These are phyloP conservation scores for Drosophila neocordata DNA, from an alignment of 1,140 invertebrate genomes.

Conservation along the genomic window DNA sequence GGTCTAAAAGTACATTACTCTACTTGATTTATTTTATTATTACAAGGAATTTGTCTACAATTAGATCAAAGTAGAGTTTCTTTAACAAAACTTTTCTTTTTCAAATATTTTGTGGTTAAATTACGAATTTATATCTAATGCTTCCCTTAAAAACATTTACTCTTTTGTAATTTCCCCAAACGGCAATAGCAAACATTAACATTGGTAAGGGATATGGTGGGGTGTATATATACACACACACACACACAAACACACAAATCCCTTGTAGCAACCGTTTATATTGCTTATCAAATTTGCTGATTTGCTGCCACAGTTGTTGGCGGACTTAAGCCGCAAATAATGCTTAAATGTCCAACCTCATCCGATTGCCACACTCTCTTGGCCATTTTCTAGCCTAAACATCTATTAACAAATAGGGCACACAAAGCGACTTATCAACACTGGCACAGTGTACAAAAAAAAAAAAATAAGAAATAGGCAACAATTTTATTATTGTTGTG, in stretches of 20 bases:
- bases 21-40: too few relatives aligned
- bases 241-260: constrained; percentile 43
- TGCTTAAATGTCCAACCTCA: constrained; percentile 41
- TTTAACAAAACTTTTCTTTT: too few relatives aligned
- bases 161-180: background rate
- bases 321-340: constrained; percentile 72
- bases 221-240: background rate
- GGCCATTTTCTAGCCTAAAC: constrained; percentile 44
- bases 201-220: background rate
- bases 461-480: too few relatives aligned
- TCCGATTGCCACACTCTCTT: background rate
- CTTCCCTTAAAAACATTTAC: background rate
- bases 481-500: constrained; percentile 35
- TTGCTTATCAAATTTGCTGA: constrained; percentile 81
- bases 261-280: constrained; percentile 71
- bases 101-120: too few relatives aligned
- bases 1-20: too few relatives aligned
- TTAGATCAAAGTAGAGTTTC: too few relatives aligned
- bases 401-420: constrained; percentile 71
- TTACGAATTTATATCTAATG: too few relatives aligned
- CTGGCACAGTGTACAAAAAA: constrained; percentile 62
- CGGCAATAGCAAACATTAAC: background rate
- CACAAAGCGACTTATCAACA: constrained; percentile 77
- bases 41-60: too few relatives aligned
- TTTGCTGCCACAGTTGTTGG: constrained; percentile 65